These are phyloP conservation scores for Chitala chitala DNA, from an alignment of 2,113 vertebrate species.

Conservation along the genomic window DNA sequence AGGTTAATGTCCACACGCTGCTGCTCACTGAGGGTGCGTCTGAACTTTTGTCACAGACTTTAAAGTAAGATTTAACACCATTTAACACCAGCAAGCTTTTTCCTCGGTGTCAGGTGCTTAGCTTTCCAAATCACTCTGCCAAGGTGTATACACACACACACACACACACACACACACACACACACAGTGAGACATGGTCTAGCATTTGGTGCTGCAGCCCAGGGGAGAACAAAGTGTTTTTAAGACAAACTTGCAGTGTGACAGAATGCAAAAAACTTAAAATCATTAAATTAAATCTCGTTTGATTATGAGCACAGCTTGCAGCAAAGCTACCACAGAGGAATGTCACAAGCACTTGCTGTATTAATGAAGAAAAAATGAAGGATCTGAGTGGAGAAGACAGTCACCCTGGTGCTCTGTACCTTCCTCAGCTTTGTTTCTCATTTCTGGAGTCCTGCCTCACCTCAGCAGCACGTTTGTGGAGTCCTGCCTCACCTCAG, in stretches of 20 bases:
- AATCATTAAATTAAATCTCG: conserved; percentile 17
- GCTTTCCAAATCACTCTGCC: neutral
- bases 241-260: neutral
- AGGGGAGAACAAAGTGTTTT: neutral
- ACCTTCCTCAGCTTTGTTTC: neutral
- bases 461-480: too few species aligned
- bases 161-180: conserved; percentile 21
- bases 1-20: too few species aligned
- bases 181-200: too few species aligned
- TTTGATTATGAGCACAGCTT: conserved; percentile 18
- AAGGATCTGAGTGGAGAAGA: conserved; percentile 10
- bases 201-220: neutral
- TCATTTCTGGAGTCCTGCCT: neutral
- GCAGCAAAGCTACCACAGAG: conserved; percentile 24
- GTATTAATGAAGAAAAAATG: conserved; percentile 12
- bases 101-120: neutral
- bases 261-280: conserved; percentile 1
- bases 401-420: neutral
- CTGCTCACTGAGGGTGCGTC: too few species aligned
- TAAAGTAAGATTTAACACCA: too few species aligned
- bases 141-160: conserved; percentile 25
- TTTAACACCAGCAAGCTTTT: neutral
- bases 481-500: too few species aligned
- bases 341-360: conserved; percentile 31
- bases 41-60: too few species aligned